Percentiles rank a stretch among this genome's conserved stretches.
phyloP scores from a whole-genome alignment of 2,888 invertebrate species.

The Drosophila paucipuncta region DNA sequence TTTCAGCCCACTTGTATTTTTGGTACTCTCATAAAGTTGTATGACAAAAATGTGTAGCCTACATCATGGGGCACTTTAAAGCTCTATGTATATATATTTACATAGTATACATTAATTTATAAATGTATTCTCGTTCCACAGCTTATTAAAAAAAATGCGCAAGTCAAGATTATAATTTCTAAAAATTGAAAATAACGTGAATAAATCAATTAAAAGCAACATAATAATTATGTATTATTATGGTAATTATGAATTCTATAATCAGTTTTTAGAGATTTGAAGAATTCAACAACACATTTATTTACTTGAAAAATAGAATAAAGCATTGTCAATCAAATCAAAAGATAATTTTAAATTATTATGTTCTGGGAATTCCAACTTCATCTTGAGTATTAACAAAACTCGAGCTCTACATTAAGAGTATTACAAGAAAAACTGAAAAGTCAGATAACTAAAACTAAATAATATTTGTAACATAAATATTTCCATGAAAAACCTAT shows the following conservation, averaged over 20 bases:
- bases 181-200: no score
- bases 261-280: neutral
- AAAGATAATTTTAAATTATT: neutral
- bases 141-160: neutral
- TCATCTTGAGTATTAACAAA: neutral
- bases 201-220: neutral
- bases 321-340: neutral
- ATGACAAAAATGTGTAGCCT: constrained; percentile 33
- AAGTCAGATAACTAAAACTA: neutral
- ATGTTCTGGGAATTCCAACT: neutral
- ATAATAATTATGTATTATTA: neutral
- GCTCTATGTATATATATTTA: neutral
- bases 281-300: neutral
- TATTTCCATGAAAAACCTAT: no score
- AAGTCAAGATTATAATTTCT: neutral
- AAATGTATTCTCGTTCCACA: neutral
- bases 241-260: neutral
- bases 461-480: neutral
- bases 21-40: constrained; percentile 9
- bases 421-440: neutral
- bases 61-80: constrained; percentile 13
- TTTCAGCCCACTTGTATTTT: constrained; percentile 13
- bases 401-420: neutral
- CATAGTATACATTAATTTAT: neutral
- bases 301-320: neutral